phyloP scores from a whole-genome alignment of 2,797 vertebrate species.

The Rhynchonycteris naso region DNA sequence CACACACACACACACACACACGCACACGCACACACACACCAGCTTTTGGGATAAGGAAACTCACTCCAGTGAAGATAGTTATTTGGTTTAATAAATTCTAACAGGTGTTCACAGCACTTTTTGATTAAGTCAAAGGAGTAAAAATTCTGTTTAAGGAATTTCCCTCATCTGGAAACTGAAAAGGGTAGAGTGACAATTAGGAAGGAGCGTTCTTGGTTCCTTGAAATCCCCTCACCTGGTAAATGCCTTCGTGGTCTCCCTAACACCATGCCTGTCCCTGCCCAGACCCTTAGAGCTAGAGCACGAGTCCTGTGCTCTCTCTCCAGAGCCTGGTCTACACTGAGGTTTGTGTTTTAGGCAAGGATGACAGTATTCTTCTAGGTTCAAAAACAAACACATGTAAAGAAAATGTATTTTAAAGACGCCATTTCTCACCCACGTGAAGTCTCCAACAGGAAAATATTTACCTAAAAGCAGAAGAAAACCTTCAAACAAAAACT shows the following conservation, averaged over 20 bases:
- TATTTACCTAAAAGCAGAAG: background rate
- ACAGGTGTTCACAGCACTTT: background rate
- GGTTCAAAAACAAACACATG: background rate
- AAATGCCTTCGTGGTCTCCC: background rate
- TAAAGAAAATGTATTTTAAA: constrained; percentile 15
- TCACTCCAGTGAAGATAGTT: background rate
- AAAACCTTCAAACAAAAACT: constrained; percentile 18
- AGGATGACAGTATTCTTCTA: background rate
- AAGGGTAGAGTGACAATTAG: background rate
- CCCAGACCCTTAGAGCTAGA: background rate
- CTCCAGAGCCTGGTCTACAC: background rate
- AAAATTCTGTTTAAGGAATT: background rate
- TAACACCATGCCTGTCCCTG: background rate
- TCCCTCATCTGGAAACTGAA: background rate
- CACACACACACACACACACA: no score
- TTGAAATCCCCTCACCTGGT: background rate
- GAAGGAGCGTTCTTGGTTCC: background rate
- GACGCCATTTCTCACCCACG: background rate
- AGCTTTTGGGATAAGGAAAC: background rate
- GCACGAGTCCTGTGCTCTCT: background rate
- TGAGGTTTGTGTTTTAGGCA: background rate
- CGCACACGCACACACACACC: no score
- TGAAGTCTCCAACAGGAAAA: constrained; percentile 43
- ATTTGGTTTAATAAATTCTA: background rate
- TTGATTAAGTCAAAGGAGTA: background rate